A percentile compares a stretch with the other conserved stretches of the same genome.
These are phyloP conservation scores for Laodelphax striatellus DNA, from an alignment of 1,140 invertebrate genomes.

Conservation along the genomic window DNA sequence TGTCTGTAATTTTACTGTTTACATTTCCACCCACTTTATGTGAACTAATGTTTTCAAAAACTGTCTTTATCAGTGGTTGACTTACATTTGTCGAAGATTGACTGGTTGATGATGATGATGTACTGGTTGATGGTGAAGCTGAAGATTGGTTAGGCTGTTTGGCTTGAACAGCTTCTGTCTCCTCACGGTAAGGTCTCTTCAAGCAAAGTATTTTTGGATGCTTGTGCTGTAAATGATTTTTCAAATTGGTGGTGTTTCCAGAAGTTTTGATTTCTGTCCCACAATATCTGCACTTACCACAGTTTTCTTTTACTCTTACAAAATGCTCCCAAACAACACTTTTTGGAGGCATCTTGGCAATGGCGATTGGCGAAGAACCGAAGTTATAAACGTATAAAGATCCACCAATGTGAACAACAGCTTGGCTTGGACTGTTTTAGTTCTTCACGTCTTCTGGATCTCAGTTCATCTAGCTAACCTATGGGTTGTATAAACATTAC, in stretches of 20 bases:
- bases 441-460: too few species aligned
- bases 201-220: slow-evolving; percentile 4
- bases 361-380: too few species aligned
- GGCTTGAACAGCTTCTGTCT: too few species aligned
- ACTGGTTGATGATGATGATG: too few species aligned
- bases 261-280: slow-evolving; percentile 4
- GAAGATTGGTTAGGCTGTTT: too few species aligned
- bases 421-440: too few species aligned
- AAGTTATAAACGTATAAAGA: too few species aligned
- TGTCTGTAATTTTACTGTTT: slow-evolving; percentile 11
- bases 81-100: too few species aligned
- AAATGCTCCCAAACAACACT: slow-evolving; percentile 8
- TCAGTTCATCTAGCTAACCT: too few species aligned
- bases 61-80: not conserved
- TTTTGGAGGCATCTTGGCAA: not conserved
- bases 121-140: too few species aligned
- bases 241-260: slow-evolving; percentile 9
- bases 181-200: not conserved
- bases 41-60: slow-evolving; percentile 6
- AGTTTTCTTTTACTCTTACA: not conserved
- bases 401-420: too few species aligned
- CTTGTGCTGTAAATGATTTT: slow-evolving; percentile 5
- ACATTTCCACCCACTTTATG: not conserved
- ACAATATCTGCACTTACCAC: slow-evolving; percentile 3
- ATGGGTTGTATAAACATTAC: too few species aligned